These are phyloP conservation scores for Nomada flava DNA, from an alignment of 2,888 invertebrate genomes.

Conservation along the genomic window DNA sequence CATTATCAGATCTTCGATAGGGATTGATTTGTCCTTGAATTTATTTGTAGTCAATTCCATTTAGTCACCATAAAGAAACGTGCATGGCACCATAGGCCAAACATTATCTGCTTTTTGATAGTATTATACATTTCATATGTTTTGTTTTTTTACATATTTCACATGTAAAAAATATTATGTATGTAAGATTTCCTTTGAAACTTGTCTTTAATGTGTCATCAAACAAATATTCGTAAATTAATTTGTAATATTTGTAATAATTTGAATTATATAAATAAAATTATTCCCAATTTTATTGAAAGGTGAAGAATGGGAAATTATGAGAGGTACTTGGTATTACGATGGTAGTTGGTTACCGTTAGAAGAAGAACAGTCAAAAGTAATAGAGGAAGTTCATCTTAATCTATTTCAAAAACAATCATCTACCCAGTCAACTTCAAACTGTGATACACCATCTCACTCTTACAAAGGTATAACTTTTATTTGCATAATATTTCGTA, in stretches of 20 bases:
- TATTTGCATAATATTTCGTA: conserved; percentile 6
- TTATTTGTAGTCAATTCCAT: conserved; percentile 77
- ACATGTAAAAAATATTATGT: neutral
- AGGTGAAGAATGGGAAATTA: conserved; percentile 86
- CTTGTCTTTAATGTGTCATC: neutral
- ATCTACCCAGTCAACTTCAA: conserved; percentile 72
- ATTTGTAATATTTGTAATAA: neutral
- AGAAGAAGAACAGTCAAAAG: conserved; percentile 85
- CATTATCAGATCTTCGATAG: conserved; percentile 31
- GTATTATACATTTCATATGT: neutral
- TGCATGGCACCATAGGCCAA: conserved; percentile 43
- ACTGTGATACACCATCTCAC: conserved; percentile 77
- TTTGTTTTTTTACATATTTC: neutral
- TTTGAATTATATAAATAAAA: conserved; percentile 5
- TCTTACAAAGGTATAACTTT: conserved; percentile 78
- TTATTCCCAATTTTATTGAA: conserved; percentile 33
- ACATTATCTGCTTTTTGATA: conserved; percentile 35
- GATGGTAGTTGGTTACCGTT: conserved; percentile 88
- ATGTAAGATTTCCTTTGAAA: neutral
- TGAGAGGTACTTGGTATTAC: conserved; percentile 88
- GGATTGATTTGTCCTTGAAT: conserved; percentile 78
- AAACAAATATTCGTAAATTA: neutral
- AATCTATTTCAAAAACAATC: conserved; percentile 84
- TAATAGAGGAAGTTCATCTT: conserved; percentile 87
- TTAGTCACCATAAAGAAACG: conserved; percentile 62